Percentiles rank a stretch among this genome's conserved stretches.
Conservation (phyloP, 2,113 vertebrate genomes). For the Ceyx melanurus region DNA sequence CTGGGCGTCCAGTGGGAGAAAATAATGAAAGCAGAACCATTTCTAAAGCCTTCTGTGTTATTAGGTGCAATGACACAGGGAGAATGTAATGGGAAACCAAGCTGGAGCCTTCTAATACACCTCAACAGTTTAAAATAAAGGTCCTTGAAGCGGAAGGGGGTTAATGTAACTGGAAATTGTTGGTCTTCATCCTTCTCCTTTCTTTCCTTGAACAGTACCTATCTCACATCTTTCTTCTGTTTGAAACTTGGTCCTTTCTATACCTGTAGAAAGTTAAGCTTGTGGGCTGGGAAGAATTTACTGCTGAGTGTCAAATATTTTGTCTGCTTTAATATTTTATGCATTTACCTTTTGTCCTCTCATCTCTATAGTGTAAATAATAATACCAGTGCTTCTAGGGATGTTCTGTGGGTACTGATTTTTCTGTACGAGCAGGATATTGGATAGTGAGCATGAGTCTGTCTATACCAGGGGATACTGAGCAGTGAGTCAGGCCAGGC, state of each 20-base stretch:
- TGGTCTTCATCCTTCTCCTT: neutral
- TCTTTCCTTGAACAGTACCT: neutral
- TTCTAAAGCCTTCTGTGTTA: slow-evolving; percentile 45
- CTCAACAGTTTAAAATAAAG: slow-evolving; percentile 53
- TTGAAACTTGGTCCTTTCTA: neutral
- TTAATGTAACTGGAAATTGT: slow-evolving; percentile 36
- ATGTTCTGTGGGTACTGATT: neutral
- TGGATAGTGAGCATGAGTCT: neutral
- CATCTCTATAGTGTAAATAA: neutral
- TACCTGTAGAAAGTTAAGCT: neutral
- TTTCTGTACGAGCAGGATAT: neutral
- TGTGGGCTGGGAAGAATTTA: neutral
- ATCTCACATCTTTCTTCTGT: neutral
- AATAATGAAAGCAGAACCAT: slow-evolving; percentile 57
- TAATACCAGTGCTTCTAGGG: neutral
- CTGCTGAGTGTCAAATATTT: neutral
- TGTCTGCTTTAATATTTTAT: neutral
- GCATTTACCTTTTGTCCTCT: neutral
- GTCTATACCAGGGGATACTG: neutral
- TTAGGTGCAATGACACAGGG: slow-evolving; percentile 52
- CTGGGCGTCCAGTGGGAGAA: slow-evolving; percentile 21
- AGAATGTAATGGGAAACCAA: slow-evolving; percentile 57
- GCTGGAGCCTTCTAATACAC: slow-evolving; percentile 55
- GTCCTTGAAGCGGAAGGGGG: slow-evolving; percentile 46
- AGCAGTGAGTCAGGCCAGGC: neutral